These are phyloP conservation scores for Camelus bactrianus DNA, from an alignment of 2,113 vertebrate genomes.

Conservation along the genomic window DNA sequence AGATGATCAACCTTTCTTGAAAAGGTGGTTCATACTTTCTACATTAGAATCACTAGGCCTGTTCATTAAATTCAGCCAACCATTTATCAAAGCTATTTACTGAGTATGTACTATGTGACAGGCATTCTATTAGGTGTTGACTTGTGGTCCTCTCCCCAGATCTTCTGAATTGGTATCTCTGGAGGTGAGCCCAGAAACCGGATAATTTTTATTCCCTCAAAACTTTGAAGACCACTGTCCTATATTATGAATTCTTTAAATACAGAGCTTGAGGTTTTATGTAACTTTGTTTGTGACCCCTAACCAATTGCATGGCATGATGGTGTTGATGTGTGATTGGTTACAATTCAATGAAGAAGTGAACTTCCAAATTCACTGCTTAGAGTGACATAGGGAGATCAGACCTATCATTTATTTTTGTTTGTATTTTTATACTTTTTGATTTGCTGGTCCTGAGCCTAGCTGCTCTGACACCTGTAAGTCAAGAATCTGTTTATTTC, in stretches of 20 bases:
- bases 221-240: not conserved
- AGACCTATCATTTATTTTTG: not conserved
- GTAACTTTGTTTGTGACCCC: not conserved
- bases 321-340: not conserved
- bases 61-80: conserved; percentile 21
- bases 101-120: not conserved
- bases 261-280: not conserved
- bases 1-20: not conserved
- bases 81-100: not conserved
- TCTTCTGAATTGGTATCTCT: not conserved
- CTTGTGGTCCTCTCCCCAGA: not conserved
- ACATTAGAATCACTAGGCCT: not conserved
- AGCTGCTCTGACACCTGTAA: not conserved
- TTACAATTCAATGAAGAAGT: not conserved
- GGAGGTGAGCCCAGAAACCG: not conserved
- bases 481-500: conserved; percentile 36
- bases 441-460: not conserved
- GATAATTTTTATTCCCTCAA: not conserved
- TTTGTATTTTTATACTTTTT: not conserved
- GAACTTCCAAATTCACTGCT: not conserved
- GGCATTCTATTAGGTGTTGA: not conserved
- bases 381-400: not conserved
- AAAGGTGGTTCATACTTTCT: not conserved
- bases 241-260: not conserved
- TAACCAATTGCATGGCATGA: not conserved